These are phyloP conservation scores for Clunio marinus DNA, from an alignment of 2,888 invertebrate genomes.

Conservation along the genomic window DNA sequence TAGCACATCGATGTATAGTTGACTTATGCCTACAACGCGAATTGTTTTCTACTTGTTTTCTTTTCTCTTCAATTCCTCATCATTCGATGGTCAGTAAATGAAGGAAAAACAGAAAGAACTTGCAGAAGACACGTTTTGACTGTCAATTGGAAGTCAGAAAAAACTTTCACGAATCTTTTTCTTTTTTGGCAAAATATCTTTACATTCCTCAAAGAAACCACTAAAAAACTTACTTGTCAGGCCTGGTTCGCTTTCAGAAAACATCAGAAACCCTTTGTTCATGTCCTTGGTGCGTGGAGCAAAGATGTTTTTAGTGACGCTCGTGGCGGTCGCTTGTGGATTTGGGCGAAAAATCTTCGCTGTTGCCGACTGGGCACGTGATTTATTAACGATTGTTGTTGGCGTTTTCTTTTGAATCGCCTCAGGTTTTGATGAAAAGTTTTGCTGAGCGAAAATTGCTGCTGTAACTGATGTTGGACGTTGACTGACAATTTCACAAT, in stretches of 20 bases:
- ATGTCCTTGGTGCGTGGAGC: constrained; percentile 84
- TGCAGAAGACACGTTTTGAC: too few relatives aligned
- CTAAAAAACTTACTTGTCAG: constrained; percentile 70
- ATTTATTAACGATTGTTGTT: constrained; percentile 34
- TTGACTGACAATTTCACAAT: constrained; percentile 40
- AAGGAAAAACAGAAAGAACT: too few relatives aligned
- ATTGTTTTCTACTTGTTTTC: too few relatives aligned
- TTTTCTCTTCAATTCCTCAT: background rate
- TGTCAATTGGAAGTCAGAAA: background rate
- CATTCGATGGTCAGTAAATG: background rate
- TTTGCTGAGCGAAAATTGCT: constrained; percentile 41
- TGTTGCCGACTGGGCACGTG: constrained; percentile 40
- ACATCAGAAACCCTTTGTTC: constrained; percentile 88
- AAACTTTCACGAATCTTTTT: background rate
- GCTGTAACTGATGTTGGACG: constrained; percentile 47
- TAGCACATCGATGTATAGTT: background rate
- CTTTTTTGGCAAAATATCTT: constrained; percentile 9
- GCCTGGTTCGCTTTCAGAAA: constrained; percentile 77
- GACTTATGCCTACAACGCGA: too few relatives aligned
- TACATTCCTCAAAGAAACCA: background rate
- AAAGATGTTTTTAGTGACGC: constrained; percentile 71
- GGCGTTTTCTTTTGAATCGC: constrained; percentile 18
- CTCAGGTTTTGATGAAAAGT: constrained; percentile 45
- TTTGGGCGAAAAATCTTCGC: constrained; percentile 45
- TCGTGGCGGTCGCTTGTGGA: too few relatives aligned